Conservation (phyloP, 2,113 vertebrate genomes). For the Copsychus sechellarum region DNA sequence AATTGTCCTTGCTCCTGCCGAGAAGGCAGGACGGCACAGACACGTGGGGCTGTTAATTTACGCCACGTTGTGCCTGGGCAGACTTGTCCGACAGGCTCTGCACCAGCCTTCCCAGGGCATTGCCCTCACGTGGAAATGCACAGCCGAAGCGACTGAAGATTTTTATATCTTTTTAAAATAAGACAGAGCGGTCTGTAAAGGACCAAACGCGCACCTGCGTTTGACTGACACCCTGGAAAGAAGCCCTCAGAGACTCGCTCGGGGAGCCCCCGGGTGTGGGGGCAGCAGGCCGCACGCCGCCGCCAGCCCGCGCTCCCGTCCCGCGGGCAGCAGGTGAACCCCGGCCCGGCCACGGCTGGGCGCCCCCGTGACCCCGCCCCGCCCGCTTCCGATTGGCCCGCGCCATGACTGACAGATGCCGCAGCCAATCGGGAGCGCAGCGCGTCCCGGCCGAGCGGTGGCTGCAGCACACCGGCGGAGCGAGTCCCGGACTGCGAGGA, state of each 20-base stretch:
- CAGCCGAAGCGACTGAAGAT: not conserved
- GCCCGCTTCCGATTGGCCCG: not conserved
- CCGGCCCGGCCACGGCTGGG: too few species aligned
- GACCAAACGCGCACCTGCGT: not conserved
- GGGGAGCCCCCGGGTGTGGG: fast-evolving
- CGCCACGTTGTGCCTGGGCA: not conserved
- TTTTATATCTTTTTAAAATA: not conserved
- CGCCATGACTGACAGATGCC: not conserved
- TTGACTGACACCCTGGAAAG: not conserved
- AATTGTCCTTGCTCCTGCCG: too few species aligned
- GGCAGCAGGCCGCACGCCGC: not conserved
- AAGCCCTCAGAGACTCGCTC: fast-evolving
- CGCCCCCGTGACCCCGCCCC: not conserved
- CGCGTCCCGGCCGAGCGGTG: fast-evolving
- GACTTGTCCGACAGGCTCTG: not conserved
- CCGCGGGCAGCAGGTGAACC: too few species aligned
- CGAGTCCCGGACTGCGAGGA: not conserved
- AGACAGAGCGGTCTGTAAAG: fast-evolving
- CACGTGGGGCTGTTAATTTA: fast-evolving
- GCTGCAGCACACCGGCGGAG: too few species aligned
- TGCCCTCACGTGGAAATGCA: not conserved
- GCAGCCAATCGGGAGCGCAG: not conserved
- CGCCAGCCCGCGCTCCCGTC: not conserved
- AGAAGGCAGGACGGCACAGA: not conserved
- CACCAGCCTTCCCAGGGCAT: not conserved